Evolutionary conservation across 92 coral and sea anemone species (phyloP).

Genomic region (Porites lobata): DNA sequence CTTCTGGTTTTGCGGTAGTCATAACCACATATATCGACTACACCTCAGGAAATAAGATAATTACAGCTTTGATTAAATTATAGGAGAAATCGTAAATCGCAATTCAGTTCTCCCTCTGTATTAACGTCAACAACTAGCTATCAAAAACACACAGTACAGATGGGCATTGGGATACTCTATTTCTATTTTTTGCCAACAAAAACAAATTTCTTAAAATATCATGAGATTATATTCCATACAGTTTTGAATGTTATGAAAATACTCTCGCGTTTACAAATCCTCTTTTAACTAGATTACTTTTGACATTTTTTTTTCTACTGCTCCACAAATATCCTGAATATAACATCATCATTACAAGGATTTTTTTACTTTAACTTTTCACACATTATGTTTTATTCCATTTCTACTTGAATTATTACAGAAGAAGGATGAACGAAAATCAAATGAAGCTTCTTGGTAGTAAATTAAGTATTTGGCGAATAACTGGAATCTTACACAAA

Average conservation of each 20-base stretch:
- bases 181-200: neutral
- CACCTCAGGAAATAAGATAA: conserved; percentile 25
- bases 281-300: neutral
- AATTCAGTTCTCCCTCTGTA: neutral
- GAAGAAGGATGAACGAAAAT: neutral
- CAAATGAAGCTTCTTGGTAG: conserved; percentile 20
- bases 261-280: neutral
- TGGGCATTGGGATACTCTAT: neutral
- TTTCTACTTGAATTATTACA: neutral
- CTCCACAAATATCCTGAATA: neutral
- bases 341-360: neutral
- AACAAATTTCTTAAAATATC: neutral
- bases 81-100: conserved; percentile 17
- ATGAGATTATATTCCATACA: neutral
- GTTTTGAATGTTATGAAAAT: conserved; percentile 2
- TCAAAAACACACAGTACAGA: neutral
- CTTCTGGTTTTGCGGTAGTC: neutral
- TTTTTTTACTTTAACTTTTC: neutral
- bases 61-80: conserved; percentile 10
- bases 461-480: conserved; percentile 28
- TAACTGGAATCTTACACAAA: conserved; percentile 12
- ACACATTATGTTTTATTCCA: neutral
- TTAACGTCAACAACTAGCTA: neutral
- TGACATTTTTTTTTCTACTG: neutral
- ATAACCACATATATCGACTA: conserved; percentile 7